These are phyloP conservation scores for Neria commutata DNA, from an alignment of 2,888 invertebrate genomes.

Conservation along the genomic window DNA sequence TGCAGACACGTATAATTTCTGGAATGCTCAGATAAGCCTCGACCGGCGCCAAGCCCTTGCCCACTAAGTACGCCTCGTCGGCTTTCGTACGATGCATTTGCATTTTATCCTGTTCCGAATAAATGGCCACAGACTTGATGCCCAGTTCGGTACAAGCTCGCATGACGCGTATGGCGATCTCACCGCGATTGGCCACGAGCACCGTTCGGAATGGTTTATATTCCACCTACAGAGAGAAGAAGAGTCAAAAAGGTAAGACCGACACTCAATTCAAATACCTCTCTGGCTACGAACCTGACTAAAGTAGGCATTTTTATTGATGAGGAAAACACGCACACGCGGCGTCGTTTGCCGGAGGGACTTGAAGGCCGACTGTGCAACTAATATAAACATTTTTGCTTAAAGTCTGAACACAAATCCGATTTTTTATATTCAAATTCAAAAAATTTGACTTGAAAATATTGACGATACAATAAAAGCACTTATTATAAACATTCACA, in stretches of 20 bases:
- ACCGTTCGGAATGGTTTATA: constrained; percentile 88
- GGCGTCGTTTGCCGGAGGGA: constrained; percentile 52
- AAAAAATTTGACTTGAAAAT: too few relatives aligned
- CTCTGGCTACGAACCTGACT: constrained; percentile 48
- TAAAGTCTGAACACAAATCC: too few relatives aligned
- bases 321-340: constrained; percentile 53
- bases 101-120: constrained; percentile 96
- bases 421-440: too few relatives aligned
- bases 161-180: constrained; percentile 98
- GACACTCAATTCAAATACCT: neutral
- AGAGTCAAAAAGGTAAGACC: neutral
- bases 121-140: constrained; percentile 95
- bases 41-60: constrained; percentile 94
- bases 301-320: constrained; percentile 59
- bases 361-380: constrained; percentile 55
- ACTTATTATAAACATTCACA: too few relatives aligned
- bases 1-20: constrained; percentile 94
- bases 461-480: too few relatives aligned
- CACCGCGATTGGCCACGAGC: constrained; percentile 95
- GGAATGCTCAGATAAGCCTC: constrained; percentile 97
- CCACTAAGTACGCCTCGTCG: constrained; percentile 95
- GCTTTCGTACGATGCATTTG: constrained; percentile 98
- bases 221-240: constrained; percentile 47
- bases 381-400: constrained; percentile 51
- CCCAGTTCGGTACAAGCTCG: constrained; percentile 97